Evolutionary conservation across 2,797 vertebrate genomes (phyloP), one percentile per base, ranked within the genome.

Genomic region (Eleutherodactylus coqui): DNA sequence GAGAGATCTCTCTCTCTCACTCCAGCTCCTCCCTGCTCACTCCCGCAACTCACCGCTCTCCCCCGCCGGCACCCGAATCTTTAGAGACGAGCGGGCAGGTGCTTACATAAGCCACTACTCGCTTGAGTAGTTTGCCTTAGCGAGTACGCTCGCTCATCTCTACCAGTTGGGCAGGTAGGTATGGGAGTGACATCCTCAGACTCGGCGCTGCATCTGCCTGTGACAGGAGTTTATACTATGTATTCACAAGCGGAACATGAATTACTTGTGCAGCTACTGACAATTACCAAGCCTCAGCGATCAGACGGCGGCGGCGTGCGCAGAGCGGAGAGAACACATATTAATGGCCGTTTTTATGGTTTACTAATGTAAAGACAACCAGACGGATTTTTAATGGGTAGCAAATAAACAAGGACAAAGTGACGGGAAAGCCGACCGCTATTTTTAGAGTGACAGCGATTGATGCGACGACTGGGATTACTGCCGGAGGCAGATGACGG

Each of bases 321-420:
- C n/a, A 45, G n/a, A n/a, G 49, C 75, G 27, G 19, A 38, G n/a
- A 29, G 24, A 43, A 62, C 8, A 16, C 41, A 67, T 62, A 49
- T 80, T 80, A 80, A 79, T 80, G 78, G 60, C 24, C 78, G 32
- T 67, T 67, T 67, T 49, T 49, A 32, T 41, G 43, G 58, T 67
- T 67, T 64, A 32, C 38, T 29, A 45, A 45, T 62, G 58, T 64
- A 47, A 67, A 67, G 43, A 62, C 14, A 67, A 80, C 27, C 27
- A 13, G 43, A 27, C 38, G 19, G 77, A 79, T 27, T 19, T 67
- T 67, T 47, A 64, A 64, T 45, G 62, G n/a, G 78, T 9, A 1
- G 27, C 49, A 49, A 80, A 80, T 43, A 80, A 67, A 60, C 76
- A 79, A 79, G 53, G 41, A 80, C 41, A 80, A 80, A 64, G 58